Evolutionary conservation across 2,797 vertebrate genomes (phyloP).

Genomic region (Mormyrus hasselquistii): DNA sequence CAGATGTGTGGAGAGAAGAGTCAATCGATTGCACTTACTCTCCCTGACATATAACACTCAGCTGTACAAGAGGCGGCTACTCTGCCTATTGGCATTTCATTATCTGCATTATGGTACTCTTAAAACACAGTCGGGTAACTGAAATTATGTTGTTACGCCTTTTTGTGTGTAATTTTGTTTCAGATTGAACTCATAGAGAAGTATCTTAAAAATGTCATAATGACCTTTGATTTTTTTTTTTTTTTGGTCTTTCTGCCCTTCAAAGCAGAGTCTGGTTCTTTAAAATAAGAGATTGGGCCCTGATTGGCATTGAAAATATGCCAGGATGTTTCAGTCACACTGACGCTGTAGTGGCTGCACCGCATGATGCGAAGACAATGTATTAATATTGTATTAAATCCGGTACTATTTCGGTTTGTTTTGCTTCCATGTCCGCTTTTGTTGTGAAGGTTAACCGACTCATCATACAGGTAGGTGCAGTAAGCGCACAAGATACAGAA

Average conservation of each 20-base stretch:
- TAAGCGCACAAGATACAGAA: neutral
- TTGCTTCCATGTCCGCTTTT: neutral
- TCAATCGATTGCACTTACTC: neutral
- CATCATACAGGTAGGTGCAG: neutral
- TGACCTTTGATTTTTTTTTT: neutral
- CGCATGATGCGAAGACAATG: neutral
- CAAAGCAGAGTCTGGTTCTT: constrained; percentile 43
- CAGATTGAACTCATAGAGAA: neutral
- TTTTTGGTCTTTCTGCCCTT: constrained; percentile 36
- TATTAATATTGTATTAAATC: neutral
- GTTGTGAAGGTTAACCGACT: neutral
- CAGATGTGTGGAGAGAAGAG: neutral
- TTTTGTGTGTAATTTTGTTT: too few relatives aligned
- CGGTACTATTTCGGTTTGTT: neutral
- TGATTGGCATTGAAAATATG: constrained; percentile 31
- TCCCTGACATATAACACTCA: neutral
- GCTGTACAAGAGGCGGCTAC: neutral
- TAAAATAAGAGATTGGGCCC: constrained; percentile 35
- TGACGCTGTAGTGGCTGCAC: constrained; percentile 18
- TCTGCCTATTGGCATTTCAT: neutral
- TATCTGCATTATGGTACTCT: neutral
- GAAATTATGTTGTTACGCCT: neutral
- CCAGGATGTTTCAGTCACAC: constrained; percentile 26
- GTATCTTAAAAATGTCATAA: neutral
- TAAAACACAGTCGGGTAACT: neutral